Base-by-base conservation (phyloP, 2,113 vertebrate genomes). In the Pleuronectes platessa region DNA sequence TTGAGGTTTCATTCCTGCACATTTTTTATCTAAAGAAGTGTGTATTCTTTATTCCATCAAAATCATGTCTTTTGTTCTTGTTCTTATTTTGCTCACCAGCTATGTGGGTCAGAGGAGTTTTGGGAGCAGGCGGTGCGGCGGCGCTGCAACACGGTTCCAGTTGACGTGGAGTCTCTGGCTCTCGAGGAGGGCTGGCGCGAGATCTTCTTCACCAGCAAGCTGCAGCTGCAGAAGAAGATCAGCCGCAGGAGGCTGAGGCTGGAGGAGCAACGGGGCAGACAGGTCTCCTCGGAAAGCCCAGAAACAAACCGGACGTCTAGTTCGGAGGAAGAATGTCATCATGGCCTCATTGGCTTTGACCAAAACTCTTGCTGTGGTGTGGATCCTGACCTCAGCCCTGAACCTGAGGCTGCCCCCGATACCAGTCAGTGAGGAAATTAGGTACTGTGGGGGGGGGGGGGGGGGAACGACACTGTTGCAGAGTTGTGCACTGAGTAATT, bases 141-240 rank as follows among this genome's bases (percentile, higher is more conserved):
- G 0, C 24, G 89, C 26, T 90, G 83, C 70, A 93, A 92, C 75
- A 90, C 85, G 1, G 64, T 95, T 79, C 92, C 95, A 0, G 74
- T 84, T 2, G 95, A 95, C 67, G 94, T 94, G 88, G 81, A 83
- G 24, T 86, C 93, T 61, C 82, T 96, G 74, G 95, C 95, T 0
- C 1, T 61, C 23, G 93, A 95, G 13, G 35, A 92, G 21, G 95
- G 95, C 73, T 98, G 96, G 96, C 95, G 93, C 42, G 68, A 74
- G 35, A 60, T 96, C 56, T 97, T 95, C 88, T 96, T 96, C 81
- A 95, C 94, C 79, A 93, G 90, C 85, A 95, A 93, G 76, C 81
- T 95, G 24, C 95, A 96, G 76, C 93, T 96, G 15, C 96, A 95
- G 93, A 93, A 91, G 81, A 85, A 93, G 58, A 94, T 96, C 67